Evolutionary conservation across 2,113 vertebrate species (phyloP), one percentile per base, ranked within the genome.

Genomic region (Ictidomys tridecemlineatus): DNA sequence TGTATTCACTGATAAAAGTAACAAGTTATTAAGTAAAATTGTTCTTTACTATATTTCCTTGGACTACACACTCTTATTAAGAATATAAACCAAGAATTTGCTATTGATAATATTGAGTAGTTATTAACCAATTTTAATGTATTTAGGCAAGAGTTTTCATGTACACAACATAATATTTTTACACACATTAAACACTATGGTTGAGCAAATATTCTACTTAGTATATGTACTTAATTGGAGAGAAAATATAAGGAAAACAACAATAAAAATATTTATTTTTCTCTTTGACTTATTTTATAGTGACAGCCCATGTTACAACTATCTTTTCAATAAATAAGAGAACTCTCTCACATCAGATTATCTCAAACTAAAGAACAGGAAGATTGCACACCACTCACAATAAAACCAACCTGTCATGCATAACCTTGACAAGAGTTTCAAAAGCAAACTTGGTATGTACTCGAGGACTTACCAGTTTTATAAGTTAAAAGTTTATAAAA

Each of bases 111-210:
- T 42, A 61, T 0, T 93, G 22, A 77, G 51, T 87, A 79, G 18
- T 73, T 39, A 74, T 30, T 58, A 48, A 1, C 48, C 69, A 84
- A 61, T 2, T 11, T 48, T 17, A 53, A n/a, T 58, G 17, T 32
- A 90, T 34, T 84, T 94, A 85, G 51, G 42, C 0, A 79, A 91
- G 4, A 51, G 17, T 78, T 93, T 88, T 92, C 14, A 12, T 94
- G 28, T 30, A 28, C 18, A 42, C 65, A 77, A 70, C 76, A 90
- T 4, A 37, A 37, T 48, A n/a, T 61, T 91, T 32, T 83, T 74
- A 73, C 1, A 39, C 11, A 70, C 73, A 63, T 88, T 94, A 20
- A 12, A 87, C 12, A 87, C 56, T 11, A n/a, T 61, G 14, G 12
- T 84, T 70, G 61, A 83, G 10, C 9, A 92, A 70, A 0, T 56